Conservation (phyloP, 2,797 vertebrate species). For the Tapera naevia region DNA sequence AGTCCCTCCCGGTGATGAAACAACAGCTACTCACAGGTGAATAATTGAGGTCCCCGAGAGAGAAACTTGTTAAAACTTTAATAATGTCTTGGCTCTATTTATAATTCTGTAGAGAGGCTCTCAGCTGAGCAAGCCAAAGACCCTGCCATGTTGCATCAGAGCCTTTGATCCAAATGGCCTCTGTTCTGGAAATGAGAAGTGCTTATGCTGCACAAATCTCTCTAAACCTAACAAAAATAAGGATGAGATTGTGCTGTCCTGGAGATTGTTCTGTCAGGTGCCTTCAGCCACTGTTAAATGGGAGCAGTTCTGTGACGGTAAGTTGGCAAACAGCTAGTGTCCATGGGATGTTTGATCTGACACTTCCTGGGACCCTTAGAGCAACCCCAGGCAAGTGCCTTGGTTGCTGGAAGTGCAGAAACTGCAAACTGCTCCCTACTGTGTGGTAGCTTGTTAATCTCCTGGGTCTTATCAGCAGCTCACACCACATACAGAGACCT, state of each 20-base stretch:
- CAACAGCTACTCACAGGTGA: conserved; percentile 45
- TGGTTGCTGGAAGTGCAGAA: not conserved
- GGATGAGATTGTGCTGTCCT: not conserved
- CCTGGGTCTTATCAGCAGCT: conserved; percentile 38
- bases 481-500: conserved; percentile 5
- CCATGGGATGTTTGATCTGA: not conserved
- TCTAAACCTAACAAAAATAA: not conserved
- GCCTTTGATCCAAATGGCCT: conserved; percentile 30
- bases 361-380: not conserved
- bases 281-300: not conserved
- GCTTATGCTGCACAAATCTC: not conserved
- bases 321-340: not conserved
- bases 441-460: not conserved
- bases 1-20: conserved; percentile 57
- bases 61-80: conserved; percentile 65
- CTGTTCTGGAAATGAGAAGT: not conserved
- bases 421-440: not conserved
- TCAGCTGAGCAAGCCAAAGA: not conserved
- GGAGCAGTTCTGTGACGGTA: not conserved
- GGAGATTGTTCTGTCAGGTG: not conserved
- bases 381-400: not conserved
- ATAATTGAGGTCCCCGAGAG: conserved; percentile 37
- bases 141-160: not conserved
- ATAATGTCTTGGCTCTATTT: conserved; percentile 29
- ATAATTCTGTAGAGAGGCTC: not conserved